These are phyloP conservation scores for Diabrotica virgifera DNA, from an alignment of 1,140 invertebrate genomes.

Conservation along the genomic window DNA sequence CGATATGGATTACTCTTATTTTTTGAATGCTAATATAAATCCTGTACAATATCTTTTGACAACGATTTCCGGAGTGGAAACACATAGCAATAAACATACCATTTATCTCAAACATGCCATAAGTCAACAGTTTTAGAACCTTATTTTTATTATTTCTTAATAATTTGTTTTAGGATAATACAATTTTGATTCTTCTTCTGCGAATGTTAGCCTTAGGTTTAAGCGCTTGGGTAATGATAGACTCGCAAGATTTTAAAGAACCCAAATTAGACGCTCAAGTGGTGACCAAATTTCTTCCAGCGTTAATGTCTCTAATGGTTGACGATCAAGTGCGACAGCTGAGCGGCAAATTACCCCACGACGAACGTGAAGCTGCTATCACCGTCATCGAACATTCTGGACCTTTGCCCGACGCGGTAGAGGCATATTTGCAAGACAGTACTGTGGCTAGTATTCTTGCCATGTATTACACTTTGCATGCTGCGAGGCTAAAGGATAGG, in stretches of 20 bases:
- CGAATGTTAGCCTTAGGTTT: slow-evolving; percentile 90
- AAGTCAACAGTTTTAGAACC: too few species aligned
- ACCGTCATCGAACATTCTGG: slow-evolving; percentile 93
- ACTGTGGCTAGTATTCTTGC: slow-evolving; percentile 87
- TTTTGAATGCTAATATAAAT: too few species aligned
- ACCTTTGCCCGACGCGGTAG: slow-evolving; percentile 87
- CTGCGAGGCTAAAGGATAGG: slow-evolving; percentile 76
- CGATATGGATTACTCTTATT: too few species aligned
- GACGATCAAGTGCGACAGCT: slow-evolving; percentile 89
- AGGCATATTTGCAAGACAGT: slow-evolving; percentile 86
- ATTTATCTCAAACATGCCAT: too few species aligned
- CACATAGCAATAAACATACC: too few species aligned
- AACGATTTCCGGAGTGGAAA: too few species aligned
- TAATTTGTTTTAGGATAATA: slow-evolving; percentile 70
- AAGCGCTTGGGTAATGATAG: slow-evolving; percentile 96
- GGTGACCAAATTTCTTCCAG: slow-evolving; percentile 92
- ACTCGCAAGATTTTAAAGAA: slow-evolving; percentile 93
- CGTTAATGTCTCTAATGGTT: slow-evolving; percentile 92
- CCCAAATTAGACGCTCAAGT: slow-evolving; percentile 90
- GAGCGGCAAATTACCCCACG: slow-evolving; percentile 85
- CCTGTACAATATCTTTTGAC: too few species aligned
- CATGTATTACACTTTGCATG: slow-evolving; percentile 93
- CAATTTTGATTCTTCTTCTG: slow-evolving; percentile 85
- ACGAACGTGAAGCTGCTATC: slow-evolving; percentile 88
- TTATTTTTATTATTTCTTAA: too few species aligned